Evolutionary conservation across 2,797 vertebrate genomes (phyloP).

Genomic region (Sarcophilus harrisii): DNA sequence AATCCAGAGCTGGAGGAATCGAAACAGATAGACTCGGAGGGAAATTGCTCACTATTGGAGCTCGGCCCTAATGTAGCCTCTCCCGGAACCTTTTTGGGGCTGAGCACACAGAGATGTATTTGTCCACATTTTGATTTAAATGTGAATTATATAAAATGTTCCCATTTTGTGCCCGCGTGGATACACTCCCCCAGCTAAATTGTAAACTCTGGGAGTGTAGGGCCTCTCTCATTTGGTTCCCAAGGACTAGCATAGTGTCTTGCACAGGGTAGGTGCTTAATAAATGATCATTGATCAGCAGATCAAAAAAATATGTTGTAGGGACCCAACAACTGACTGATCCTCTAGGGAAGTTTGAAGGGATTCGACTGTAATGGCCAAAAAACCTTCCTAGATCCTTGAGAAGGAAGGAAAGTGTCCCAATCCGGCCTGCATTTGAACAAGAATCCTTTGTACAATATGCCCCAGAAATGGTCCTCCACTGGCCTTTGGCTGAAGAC

Average conservation of each 20-base stretch:
- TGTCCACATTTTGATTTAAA: conserved; percentile 58
- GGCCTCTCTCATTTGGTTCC: not conserved
- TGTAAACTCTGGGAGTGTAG: not conserved
- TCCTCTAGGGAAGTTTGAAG: not conserved
- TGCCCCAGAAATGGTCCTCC: not conserved
- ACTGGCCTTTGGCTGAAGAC: not conserved
- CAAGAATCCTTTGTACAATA: not conserved
- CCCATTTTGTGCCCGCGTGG: not conserved
- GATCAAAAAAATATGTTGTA: not conserved
- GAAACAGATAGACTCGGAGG: not conserved
- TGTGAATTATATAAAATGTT: conserved; percentile 49
- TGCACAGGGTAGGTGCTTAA: conserved; percentile 13
- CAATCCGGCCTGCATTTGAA: not conserved
- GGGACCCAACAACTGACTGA: not conserved
- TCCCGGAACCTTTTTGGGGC: not conserved
- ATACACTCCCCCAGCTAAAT: not conserved
- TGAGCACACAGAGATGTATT: conserved; percentile 44
- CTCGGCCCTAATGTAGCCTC: conserved; percentile 12
- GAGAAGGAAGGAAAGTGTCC: not conserved
- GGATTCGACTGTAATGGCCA: not conserved
- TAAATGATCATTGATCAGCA: not conserved
- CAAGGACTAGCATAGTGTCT: not conserved
- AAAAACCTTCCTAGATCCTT: not conserved
- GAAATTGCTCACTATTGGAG: conserved; percentile 7
- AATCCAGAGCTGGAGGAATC: conserved; percentile 48